A percentile compares a stretch with the other conserved stretches of the same genome.
These are phyloP conservation scores for Poecilus cupreus DNA, from an alignment of 2,888 invertebrate species.

Conservation along the genomic window DNA sequence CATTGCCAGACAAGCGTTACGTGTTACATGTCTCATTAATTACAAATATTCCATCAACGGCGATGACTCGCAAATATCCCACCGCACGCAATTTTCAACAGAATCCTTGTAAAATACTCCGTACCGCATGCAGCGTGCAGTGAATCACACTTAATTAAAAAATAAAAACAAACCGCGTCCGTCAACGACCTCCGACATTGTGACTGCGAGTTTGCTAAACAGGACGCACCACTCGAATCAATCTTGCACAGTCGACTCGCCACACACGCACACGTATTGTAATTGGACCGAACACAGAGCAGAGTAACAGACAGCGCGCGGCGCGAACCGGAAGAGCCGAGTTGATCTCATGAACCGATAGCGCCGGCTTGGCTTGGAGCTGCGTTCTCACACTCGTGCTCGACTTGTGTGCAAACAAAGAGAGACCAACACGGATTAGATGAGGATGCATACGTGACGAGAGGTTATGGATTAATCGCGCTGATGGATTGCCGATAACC, in stretches of 20 bases:
- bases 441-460: not conserved
- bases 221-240: slow-evolving; percentile 1
- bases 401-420: slow-evolving; percentile 19
- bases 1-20: slow-evolving; percentile 28
- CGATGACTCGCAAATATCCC: slow-evolving; percentile 20
- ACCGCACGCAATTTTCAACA: not conserved
- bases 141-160: slow-evolving; percentile 40
- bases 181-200: slow-evolving; percentile 35
- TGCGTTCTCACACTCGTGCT: slow-evolving; percentile 35
- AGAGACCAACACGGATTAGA: not conserved
- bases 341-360: slow-evolving; percentile 39
- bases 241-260: slow-evolving; percentile 1
- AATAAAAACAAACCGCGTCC: slow-evolving; percentile 39
- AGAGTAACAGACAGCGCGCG: not conserved
- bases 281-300: slow-evolving; percentile 13
- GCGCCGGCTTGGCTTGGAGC: slow-evolving; percentile 23
- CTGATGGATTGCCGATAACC: not conserved
- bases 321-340: slow-evolving; percentile 41
- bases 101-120: slow-evolving; percentile 21
- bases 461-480: not conserved
- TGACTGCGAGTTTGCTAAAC: not conserved
- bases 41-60: slow-evolving; percentile 34
- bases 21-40: slow-evolving; percentile 38
- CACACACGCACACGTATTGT: not conserved
- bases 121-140: slow-evolving; percentile 5